Evolutionary conservation across 1,140 invertebrate species (phyloP).

Genomic region (Drosophila pseudoananassae): DNA sequence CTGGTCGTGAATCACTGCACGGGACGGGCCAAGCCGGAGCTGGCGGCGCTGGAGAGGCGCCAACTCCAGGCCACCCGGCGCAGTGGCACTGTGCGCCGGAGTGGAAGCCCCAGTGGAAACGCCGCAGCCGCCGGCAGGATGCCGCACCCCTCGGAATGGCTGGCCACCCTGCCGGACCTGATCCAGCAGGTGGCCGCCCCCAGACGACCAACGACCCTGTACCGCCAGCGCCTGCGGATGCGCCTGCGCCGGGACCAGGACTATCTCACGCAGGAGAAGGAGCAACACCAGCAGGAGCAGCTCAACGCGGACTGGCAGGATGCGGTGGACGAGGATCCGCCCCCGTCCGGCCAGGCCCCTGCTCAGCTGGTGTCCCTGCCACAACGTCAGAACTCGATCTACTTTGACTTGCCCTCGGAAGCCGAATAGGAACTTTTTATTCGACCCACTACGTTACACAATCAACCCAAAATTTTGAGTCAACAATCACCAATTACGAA

Average conservation of each 20-base stretch:
- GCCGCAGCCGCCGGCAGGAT: not conserved
- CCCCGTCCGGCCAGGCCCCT: not conserved
- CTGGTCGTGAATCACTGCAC: constrained; percentile 11
- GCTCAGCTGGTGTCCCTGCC: not conserved
- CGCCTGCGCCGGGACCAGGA: constrained; percentile 1
- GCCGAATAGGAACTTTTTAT: not conserved
- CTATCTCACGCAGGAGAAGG: not conserved
- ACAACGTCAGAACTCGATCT: not conserved
- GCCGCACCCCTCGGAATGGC: not conserved
- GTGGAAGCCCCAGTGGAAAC: too few relatives aligned
- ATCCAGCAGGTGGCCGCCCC: constrained; percentile 1
- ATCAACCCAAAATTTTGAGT: not conserved
- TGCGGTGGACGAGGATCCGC: not conserved
- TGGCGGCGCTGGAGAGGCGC: not conserved
- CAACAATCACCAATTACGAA: not conserved
- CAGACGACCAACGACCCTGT: not conserved
- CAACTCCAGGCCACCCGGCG: not conserved
- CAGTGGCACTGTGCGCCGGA: not conserved
- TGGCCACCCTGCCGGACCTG: not conserved
- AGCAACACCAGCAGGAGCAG: not conserved
- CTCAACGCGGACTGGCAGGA: constrained; percentile 1
- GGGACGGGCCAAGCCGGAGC: not conserved
- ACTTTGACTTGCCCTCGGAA: constrained; percentile 23
- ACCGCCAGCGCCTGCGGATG: constrained; percentile 8
- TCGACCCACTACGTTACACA: not conserved